A percentile compares a stretch with the other conserved stretches of the same genome.
These are phyloP conservation scores for Sylvia atricapilla DNA, from an alignment of 2,113 vertebrate species.

Conservation along the genomic window DNA sequence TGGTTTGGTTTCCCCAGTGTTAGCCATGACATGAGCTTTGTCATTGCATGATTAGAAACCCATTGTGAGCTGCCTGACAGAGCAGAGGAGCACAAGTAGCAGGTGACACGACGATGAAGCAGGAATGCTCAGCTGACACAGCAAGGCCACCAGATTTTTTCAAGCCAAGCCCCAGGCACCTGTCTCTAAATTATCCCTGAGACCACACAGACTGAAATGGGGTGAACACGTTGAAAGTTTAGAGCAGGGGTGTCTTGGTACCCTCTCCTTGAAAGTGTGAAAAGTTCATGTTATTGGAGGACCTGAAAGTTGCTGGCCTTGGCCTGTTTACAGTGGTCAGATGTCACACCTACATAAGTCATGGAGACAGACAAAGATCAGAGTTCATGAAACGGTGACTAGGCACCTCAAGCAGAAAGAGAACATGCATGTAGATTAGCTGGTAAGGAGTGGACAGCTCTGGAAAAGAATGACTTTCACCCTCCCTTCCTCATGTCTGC, in stretches of 20 bases:
- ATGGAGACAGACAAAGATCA: background rate
- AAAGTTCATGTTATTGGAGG: background rate
- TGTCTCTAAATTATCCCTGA: background rate
- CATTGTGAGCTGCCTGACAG: background rate
- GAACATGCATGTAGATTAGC: rapidly evolving
- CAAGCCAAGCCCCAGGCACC: rapidly evolving
- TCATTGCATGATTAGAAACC: background rate
- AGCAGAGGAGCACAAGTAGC: background rate
- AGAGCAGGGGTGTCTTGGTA: background rate
- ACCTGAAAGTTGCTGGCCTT: background rate
- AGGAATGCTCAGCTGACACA: background rate
- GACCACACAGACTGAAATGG: background rate
- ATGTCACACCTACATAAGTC: rapidly evolving
- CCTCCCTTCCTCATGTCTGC: background rate
- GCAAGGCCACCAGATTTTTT: background rate
- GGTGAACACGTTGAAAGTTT: background rate
- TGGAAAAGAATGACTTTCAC: background rate
- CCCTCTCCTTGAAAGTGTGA: rapidly evolving
- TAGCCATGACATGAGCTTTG: background rate
- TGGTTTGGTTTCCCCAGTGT: background rate
- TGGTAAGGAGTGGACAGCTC: rapidly evolving
- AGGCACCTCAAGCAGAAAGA: background rate
- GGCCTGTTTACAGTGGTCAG: background rate
- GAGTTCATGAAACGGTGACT: background rate
- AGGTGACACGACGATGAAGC: rapidly evolving